These are phyloP conservation scores for Carterocephalus palaemon DNA, from an alignment of 2,888 invertebrate genomes.

Conservation along the genomic window DNA sequence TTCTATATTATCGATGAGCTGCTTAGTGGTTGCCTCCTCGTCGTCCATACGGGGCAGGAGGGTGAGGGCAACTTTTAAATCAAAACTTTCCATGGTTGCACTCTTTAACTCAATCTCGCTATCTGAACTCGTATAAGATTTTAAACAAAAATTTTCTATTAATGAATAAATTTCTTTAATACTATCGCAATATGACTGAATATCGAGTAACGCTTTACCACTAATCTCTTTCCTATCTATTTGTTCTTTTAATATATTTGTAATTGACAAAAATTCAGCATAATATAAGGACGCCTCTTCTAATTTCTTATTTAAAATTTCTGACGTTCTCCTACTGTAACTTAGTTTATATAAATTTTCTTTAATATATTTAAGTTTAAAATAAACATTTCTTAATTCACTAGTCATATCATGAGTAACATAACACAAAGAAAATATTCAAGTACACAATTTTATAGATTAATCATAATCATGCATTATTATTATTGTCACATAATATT, in stretches of 20 bases:
- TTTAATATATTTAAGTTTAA: neutral
- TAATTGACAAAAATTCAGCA: neutral
- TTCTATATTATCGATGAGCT: no score
- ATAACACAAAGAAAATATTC: no score
- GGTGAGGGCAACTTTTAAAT: no score
- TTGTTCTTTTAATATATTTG: neutral
- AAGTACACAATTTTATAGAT: no score
- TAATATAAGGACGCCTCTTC: neutral
- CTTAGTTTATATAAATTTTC: constrained; percentile 1
- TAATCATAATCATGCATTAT: no score
- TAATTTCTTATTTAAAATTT: neutral
- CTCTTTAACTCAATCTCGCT: no score
- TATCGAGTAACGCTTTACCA: neutral
- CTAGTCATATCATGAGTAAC: constrained; percentile 1
- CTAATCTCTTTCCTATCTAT: neutral
- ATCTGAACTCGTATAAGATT: neutral
- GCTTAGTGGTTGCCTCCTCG: no score
- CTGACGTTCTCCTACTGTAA: neutral
- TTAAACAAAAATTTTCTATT: neutral
- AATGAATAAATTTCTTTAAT: neutral
- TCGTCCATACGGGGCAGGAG: no score
- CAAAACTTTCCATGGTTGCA: no score
- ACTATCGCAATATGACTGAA: neutral
- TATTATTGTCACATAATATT: no score
- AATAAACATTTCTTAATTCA: constrained; percentile 1